Base-by-base conservation (phyloP, 2,797 vertebrate genomes). In the Schizopygopsis malacanthus region DNA sequence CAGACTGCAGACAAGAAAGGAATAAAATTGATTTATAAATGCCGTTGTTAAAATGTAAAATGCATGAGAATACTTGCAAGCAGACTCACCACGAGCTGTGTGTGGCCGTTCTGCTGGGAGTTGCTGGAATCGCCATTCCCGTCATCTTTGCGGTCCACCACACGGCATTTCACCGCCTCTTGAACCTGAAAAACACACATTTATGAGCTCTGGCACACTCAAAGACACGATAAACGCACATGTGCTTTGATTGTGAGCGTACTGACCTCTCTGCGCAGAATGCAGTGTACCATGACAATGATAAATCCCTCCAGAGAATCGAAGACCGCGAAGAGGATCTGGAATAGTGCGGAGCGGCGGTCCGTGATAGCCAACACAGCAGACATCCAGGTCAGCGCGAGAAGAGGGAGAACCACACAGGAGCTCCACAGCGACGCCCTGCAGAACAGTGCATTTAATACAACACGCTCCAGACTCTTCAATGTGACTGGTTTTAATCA, bases 381-480 rank as follows among this genome's bases (percentile, higher is more conserved):
- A 0, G 98, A 99, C 98, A 99, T 99, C 98, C 98, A 99, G 79
- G 98, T 99, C 87, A 99, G 96, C 7, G 98, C 98, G 91, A 99
- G 93, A 69, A 99, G 96, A n/a, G 98, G 98, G 79, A 99, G 93
- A 82, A 99, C 98, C 88, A 99, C 98, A 0, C 98, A 99, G 72
- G 98, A 99, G 93, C 98, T 99, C 98, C 98, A 99, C 59, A 99
- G 96, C 0, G 98, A 99, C 1, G 98, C 98, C 93, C 98, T 99
- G 94, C n/a, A 92, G 81, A 71, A 81, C 86, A 79, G 59, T 84
- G 33, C 2, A 4, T 39, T 45, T 43, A 41, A 86, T 11, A 59
- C 80, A 39, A 37, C 39, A 50, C 4, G 9, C 52, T 52, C 89
- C 69, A 87, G 84, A 89, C 70, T 82, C 67, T 87, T 61, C 82